Evolutionary conservation across 2,797 vertebrate species (phyloP), one percentile per base, ranked within the genome.

Genomic region (Lepidocolaptes lacrymiger): DNA sequence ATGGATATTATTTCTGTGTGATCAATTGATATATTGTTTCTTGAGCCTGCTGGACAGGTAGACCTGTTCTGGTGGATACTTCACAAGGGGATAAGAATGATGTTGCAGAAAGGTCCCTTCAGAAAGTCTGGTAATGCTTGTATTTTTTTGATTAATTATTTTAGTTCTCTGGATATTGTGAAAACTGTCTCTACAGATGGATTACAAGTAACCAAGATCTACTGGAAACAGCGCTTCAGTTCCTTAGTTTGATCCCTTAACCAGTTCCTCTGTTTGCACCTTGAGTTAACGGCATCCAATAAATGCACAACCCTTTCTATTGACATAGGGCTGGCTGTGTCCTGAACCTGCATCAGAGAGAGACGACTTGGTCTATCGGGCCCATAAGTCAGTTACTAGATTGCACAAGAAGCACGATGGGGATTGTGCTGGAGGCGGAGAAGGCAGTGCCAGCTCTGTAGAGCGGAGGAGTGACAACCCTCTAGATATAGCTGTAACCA

Each of bases 401-500:
- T 97, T 98, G 85, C 96, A 96, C 97, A 98, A 97, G 79, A 98
- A 98, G 61, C 98, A 97, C 87, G 98, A 98, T 97, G 98, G 98
- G 93, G 98, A 98, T 95, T 97, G 98, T 97, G 97, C 95, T 97
- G 97, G 96, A 96, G 98, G 96, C 92, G 98, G 99, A 96, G 99
- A 98, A 97, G 97, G 98, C 95, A 97, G 96, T 97, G 98, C 98
- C 96, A 97, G 97, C 80, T 95, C 96, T 98, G 98, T 99, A 98
- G 98, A 98, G 94, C 99, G 99, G 98, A 99, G 98, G 98, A 98
- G 96, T 97, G 99, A 99, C 99, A 99, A 99, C 98, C 99, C 99
- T 96, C 98, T 99, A 99, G 99, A 99, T 99, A 99, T 99, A 98
- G 99, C 99, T 98, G 99, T 99, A 98, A 99, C 99, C 97, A 99